phyloP scores from a whole-genome alignment of 2,113 vertebrate species.

The Megatriorchis doriae region DNA sequence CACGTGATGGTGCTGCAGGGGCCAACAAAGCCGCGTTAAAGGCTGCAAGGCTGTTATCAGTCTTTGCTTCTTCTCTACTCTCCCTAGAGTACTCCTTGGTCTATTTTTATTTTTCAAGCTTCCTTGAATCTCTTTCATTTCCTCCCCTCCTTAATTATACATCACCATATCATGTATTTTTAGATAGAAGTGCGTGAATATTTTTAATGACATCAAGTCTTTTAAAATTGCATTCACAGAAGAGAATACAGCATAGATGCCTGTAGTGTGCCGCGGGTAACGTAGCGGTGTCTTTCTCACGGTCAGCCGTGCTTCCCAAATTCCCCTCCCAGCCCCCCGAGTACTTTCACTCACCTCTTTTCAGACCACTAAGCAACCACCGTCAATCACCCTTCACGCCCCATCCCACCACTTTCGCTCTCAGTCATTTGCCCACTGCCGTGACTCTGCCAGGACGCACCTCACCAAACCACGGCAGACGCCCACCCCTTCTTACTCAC shows the following conservation, averaged over 20 bases:
- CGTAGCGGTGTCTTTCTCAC: background rate
- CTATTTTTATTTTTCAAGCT: conserved; percentile 41
- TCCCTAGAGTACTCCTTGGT: background rate
- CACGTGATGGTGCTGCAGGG: rapidly evolving
- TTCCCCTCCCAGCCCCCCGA: background rate
- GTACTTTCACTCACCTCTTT: conserved; percentile 13
- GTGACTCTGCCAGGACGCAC: background rate
- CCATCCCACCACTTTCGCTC: background rate
- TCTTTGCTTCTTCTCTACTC: background rate
- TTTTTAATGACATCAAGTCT: background rate
- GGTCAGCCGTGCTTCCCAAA: background rate
- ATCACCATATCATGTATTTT: background rate
- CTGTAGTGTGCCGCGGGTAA: background rate
- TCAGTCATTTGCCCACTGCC: conserved; percentile 2
- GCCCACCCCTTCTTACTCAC: conserved; percentile 9
- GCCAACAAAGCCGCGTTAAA: background rate
- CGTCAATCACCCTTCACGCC: background rate
- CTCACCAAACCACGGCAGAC: background rate
- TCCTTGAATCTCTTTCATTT: conserved; percentile 41
- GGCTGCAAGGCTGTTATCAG: background rate
- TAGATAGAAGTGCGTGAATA: background rate
- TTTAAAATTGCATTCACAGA: background rate
- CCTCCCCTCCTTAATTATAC: background rate
- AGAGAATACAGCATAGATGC: background rate
- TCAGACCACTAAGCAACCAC: conserved; percentile 44